Conservation (phyloP, 2,888 invertebrate genomes). For the Rhaphigaster nebulosa region DNA sequence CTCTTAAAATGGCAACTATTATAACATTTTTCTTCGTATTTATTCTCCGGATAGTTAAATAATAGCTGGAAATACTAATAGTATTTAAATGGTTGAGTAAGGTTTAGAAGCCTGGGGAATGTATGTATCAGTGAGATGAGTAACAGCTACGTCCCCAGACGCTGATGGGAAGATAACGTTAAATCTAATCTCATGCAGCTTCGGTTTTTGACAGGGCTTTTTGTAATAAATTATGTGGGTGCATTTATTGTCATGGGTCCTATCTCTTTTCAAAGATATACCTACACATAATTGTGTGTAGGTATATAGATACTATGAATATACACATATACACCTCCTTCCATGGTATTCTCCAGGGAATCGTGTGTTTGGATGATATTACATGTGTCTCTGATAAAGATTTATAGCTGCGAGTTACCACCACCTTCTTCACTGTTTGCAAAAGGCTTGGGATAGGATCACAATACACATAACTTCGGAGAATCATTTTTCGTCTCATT, state of each 20-base stretch:
- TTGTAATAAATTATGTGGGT: background rate
- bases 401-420: too few relatives aligned
- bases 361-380: too few relatives aligned
- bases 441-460: too few relatives aligned
- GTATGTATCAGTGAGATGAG: background rate
- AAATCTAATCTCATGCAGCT: background rate
- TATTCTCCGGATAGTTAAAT: background rate
- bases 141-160: background rate
- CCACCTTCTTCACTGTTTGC: too few relatives aligned
- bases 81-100: background rate
- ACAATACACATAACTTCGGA: too few relatives aligned
- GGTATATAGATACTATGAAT: too few relatives aligned
- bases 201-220: slow-evolving; percentile 1
- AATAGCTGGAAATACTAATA: background rate
- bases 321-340: too few relatives aligned
- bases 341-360: too few relatives aligned
- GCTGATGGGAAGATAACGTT: background rate
- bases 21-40: background rate
- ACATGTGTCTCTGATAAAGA: too few relatives aligned
- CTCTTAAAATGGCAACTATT: too few relatives aligned
- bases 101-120: background rate
- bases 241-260: background rate
- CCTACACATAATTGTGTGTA: background rate
- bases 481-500: too few relatives aligned
- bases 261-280: background rate